Evolutionary conservation across 37 sponge, comb jelly and placozoan genomes (phyloP), one percentile per base, ranked within the genome.

Genomic region (Chondrosia reniformis): DNA sequence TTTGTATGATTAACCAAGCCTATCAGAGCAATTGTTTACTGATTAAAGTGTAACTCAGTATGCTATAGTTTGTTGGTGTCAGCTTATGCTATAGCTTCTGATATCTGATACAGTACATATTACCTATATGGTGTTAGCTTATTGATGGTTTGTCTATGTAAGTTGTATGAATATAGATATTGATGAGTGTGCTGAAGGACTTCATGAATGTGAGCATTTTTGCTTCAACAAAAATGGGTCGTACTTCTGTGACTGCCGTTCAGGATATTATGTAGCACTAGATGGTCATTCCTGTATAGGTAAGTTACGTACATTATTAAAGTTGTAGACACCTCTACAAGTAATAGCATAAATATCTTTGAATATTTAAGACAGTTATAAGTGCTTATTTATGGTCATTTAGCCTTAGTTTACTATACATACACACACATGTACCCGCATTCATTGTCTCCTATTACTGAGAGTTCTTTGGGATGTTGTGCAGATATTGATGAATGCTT

Each of bases 181-280:
- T 69, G 72, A 69, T 24, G 72, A 69, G 10, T 69, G 72, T 13
- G 41, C 41, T 9, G 1, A 7, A 42, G 72, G 36, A 2, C 44
- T 39, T 1, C 8, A 69, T 37, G 72, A 39, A 5, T 69, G 72
- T 69, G 72, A 36, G 7, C 43, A 40, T 44, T 34, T 34, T 25
- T 69, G 72, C 43, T 34, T 39, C 72, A 69, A 69, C 72, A 69
- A 21, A 41, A 69, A 69, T 25, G 72, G 72, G 25, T 69, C 72
- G 15, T 69, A 69, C 43, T 8, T 69, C 22, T 69, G 72, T 34
- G 32, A 31, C 72, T 69, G 72, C 36, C 43, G 37, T 17, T 9
- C 13, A n/a, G 72, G 72, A 1, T 40, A 38, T 6, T 69, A 69
- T 34, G 72, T 69, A 44, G 72, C 39, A 41, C 10, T 69, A 21